Evolutionary conservation across 2,797 vertebrate genomes (phyloP).

Genomic region (Diceros bicornis): DNA sequence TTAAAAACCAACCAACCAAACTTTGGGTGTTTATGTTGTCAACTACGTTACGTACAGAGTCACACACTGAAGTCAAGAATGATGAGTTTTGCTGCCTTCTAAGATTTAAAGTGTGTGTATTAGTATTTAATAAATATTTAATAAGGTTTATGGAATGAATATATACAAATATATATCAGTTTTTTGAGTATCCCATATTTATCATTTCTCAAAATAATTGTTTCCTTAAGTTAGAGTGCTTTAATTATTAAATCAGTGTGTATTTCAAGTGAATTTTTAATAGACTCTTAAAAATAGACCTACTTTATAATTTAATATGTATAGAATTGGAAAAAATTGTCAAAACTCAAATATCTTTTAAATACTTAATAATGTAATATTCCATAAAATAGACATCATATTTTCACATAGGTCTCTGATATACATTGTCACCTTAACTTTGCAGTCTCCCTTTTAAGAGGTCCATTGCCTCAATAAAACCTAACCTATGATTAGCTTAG

Average conservation of each 20-base stretch:
- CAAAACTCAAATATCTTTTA: constrained; percentile 4
- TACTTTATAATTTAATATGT: background rate
- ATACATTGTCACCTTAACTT: background rate
- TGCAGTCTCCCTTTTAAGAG: background rate
- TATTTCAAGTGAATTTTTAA: constrained; percentile 44
- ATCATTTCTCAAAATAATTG: background rate
- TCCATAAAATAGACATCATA: background rate
- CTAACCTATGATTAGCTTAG: background rate
- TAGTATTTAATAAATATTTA: background rate
- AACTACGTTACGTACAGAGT: background rate
- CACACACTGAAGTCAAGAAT: background rate
- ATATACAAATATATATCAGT: background rate
- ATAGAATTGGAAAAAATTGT: background rate
- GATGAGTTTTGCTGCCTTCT: background rate
- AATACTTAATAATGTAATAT: background rate
- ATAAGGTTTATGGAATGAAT: background rate
- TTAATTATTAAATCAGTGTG: constrained; percentile 26
- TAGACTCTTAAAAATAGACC: background rate
- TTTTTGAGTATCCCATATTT: background rate
- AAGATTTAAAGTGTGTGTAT: background rate
- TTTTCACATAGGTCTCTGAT: background rate
- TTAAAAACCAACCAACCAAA: background rate
- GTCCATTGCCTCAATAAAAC: background rate
- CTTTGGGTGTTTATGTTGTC: background rate
- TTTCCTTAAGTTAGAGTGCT: constrained; percentile 14